Conservation (phyloP, 2,888 invertebrate species). For the Gymnocheta viridis region DNA sequence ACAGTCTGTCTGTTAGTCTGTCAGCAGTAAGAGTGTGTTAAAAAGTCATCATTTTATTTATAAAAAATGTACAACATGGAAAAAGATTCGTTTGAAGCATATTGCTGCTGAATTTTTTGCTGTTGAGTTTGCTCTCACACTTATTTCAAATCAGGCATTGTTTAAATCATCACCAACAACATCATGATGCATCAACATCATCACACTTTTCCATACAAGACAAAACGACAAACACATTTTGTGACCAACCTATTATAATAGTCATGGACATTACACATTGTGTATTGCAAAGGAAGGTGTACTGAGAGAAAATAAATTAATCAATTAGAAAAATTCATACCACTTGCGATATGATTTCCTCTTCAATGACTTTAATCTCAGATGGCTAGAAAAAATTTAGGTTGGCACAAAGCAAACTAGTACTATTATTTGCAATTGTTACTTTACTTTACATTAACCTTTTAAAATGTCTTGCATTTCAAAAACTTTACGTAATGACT, state of each 20-base stretch:
- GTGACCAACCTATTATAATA: conserved; percentile 47
- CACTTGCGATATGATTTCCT: no score
- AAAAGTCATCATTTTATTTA: conserved; percentile 74
- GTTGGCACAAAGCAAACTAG: no score
- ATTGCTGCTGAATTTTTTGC: conserved; percentile 1
- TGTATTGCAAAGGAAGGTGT: conserved; percentile 40
- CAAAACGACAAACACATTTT: background rate
- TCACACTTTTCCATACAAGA: conserved; percentile 21
- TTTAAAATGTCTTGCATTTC: background rate
- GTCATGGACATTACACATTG: conserved; percentile 41
- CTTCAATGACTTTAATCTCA: background rate
- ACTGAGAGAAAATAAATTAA: background rate
- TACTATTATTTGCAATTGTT: background rate
- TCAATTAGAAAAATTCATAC: background rate
- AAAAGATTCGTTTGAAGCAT: conserved; percentile 42
- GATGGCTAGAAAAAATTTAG: no score
- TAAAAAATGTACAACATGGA: conserved; percentile 36
- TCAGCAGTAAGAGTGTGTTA: conserved; percentile 61
- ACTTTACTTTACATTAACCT: background rate
- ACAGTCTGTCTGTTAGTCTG: conserved; percentile 31
- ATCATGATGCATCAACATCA: conserved; percentile 46
- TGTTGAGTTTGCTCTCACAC: conserved; percentile 59
- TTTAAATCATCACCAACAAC: conserved; percentile 61
- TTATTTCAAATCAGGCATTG: conserved; percentile 66
- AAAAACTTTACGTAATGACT: background rate